phyloP scores from a whole-genome alignment of 2,113 vertebrate genomes.

The Hymenochirus boettgeri region DNA sequence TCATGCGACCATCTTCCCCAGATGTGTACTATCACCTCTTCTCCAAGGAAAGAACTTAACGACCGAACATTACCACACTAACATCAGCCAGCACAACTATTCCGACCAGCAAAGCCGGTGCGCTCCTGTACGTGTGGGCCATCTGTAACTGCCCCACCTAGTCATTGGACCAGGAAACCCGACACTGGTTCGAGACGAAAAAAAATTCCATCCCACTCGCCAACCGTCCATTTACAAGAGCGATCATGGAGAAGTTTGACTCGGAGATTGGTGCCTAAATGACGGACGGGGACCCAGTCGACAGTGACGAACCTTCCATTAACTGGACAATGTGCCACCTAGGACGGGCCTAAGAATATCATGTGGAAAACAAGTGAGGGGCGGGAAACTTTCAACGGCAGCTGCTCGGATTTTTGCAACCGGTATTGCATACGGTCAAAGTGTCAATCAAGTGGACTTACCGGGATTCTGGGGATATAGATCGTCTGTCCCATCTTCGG shows the following conservation, averaged over 20 bases:
- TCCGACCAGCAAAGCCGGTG: slow-evolving; percentile 86
- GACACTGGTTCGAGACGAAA: slow-evolving; percentile 94
- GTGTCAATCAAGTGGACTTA: slow-evolving; percentile 66
- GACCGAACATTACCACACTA: slow-evolving; percentile 64
- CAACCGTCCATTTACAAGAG: slow-evolving; percentile 45
- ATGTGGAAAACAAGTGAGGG: slow-evolving; percentile 49
- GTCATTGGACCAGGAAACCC: slow-evolving; percentile 80
- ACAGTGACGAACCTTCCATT: slow-evolving; percentile 54
- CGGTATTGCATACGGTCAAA: slow-evolving; percentile 59
- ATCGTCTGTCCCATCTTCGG: slow-evolving; percentile 89
- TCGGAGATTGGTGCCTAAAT: slow-evolving; percentile 83
- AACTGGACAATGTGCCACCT: slow-evolving; percentile 57
- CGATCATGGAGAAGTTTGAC: slow-evolving; percentile 70
- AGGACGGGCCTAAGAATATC: slow-evolving; percentile 52
- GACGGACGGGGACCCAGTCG: slow-evolving; percentile 69
- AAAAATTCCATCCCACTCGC: slow-evolving; percentile 52
- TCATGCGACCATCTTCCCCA: slow-evolving; percentile 95
- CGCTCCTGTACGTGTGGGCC: slow-evolving; percentile 86
- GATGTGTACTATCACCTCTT: slow-evolving; percentile 83
- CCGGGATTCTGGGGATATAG: slow-evolving; percentile 96
- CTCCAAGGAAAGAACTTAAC: slow-evolving; percentile 56
- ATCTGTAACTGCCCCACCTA: slow-evolving; percentile 98
- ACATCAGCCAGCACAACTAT: slow-evolving; percentile 85
- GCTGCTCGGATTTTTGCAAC: slow-evolving; percentile 56
- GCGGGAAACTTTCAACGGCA: slow-evolving; percentile 38